Evolutionary conservation across 2,113 vertebrate genomes (phyloP).

Genomic region (Coptodon rendalli): DNA sequence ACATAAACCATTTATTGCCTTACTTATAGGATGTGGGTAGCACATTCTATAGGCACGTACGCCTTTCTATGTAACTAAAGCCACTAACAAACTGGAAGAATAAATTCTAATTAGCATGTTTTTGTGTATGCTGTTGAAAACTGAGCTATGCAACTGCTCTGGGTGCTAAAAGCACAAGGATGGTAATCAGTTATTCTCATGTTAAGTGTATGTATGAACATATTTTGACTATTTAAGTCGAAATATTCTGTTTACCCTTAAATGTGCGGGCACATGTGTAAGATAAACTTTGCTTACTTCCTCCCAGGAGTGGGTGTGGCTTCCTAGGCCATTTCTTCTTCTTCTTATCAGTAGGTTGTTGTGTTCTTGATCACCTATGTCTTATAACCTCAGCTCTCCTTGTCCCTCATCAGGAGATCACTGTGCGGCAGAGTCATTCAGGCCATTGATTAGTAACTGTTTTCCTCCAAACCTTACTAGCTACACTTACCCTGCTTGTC

Average conservation of each 20-base stretch:
- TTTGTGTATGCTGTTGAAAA: not conserved
- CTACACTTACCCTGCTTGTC: not conserved
- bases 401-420: not conserved
- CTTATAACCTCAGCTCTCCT: not conserved
- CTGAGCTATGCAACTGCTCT: not conserved
- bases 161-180: not conserved
- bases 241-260: not conserved
- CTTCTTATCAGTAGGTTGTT: not conserved
- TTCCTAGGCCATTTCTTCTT: not conserved
- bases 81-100: not conserved
- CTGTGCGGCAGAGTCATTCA: not conserved
- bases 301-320: not conserved
- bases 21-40: not conserved
- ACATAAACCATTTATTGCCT: not conserved
- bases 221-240: not conserved
- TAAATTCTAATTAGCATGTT: not conserved
- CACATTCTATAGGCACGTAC: not conserved
- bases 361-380: not conserved
- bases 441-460: not conserved
- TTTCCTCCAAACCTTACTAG: not conserved
- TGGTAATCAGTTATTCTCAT: not conserved
- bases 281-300: not conserved
- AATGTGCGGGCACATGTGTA: not conserved
- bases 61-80: not conserved
- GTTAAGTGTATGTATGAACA: not conserved